phyloP scores from a whole-genome alignment of 1,140 invertebrate genomes.

The Lycorma delicatula region DNA sequence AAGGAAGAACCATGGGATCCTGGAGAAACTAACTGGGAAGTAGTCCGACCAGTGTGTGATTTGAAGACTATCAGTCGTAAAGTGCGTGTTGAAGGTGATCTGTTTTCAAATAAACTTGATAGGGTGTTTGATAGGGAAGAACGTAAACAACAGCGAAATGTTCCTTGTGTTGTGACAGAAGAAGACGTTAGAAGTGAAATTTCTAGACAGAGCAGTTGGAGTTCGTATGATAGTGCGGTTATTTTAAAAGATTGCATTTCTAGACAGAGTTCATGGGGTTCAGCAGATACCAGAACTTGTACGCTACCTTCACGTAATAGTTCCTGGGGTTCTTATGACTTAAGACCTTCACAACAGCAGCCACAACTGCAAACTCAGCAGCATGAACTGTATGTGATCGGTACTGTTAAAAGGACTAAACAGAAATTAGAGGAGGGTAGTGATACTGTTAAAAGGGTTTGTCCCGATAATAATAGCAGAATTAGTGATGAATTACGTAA shows the following conservation, averaged over 20 bases:
- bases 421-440: constrained; percentile 59
- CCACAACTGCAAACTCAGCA: constrained; percentile 42
- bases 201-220: constrained; percentile 49
- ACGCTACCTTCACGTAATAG: constrained; percentile 56
- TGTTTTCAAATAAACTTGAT: constrained; percentile 59
- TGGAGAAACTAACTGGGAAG: constrained; percentile 2
- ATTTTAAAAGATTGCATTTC: constrained; percentile 52
- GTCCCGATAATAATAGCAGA: constrained; percentile 22
- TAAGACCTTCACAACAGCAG: constrained; percentile 27
- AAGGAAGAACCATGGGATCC: constrained; percentile 55
- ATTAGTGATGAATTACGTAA: background rate
- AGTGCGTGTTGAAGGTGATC: constrained; percentile 7
- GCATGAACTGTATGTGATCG: constrained; percentile 53
- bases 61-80: constrained; percentile 25
- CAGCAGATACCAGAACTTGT: constrained; percentile 46
- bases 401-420: constrained; percentile 60
- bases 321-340: constrained; percentile 66
- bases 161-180: constrained; percentile 16
- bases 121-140: constrained; percentile 64
- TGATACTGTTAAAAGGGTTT: constrained; percentile 23
- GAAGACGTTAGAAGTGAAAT: constrained; percentile 16
- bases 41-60: too few relatives aligned
- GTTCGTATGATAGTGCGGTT: constrained; percentile 67
- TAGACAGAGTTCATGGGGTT: constrained; percentile 77
- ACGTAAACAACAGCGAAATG: constrained; percentile 39